Conservation (phyloP, 2,113 vertebrate genomes). For the Rhabdornis inornatus region DNA sequence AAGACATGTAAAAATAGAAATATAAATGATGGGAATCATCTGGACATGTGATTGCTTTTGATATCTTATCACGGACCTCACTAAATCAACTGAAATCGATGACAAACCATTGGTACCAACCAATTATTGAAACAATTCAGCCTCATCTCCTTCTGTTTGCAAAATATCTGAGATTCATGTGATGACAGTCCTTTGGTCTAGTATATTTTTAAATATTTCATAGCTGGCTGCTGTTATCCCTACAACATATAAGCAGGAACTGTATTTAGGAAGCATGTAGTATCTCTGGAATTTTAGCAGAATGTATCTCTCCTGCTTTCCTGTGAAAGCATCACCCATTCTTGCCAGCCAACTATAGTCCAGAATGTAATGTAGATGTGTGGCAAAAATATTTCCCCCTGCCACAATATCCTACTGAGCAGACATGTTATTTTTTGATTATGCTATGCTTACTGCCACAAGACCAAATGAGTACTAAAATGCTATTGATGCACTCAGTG, state of each 20-base stretch:
- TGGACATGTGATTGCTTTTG: neutral
- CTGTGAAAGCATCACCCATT: neutral
- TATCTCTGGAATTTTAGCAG: constrained; percentile 12
- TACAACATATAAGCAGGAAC: neutral
- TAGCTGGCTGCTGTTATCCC: neutral
- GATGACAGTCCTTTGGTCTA: neutral
- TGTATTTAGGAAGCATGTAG: neutral
- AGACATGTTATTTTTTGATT: neutral
- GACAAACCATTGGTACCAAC: neutral
- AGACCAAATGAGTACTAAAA: neutral
- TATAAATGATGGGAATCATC: neutral
- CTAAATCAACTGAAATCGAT: neutral
- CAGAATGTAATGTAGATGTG: constrained; percentile 20
- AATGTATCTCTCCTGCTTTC: neutral
- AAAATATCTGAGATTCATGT: neutral
- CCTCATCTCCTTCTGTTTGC: neutral
- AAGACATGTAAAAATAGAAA: neutral
- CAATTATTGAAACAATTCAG: neutral
- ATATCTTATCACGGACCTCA: neutral
- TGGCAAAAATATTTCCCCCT: constrained; percentile 43
- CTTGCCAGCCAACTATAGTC: constrained; percentile 4
- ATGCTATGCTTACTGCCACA: neutral
- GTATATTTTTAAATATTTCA: constrained; percentile 19
- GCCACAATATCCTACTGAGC: neutral
- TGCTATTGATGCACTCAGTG: neutral